phyloP scores from a whole-genome alignment of 2,113 vertebrate genomes.

The Tor tambroides region DNA sequence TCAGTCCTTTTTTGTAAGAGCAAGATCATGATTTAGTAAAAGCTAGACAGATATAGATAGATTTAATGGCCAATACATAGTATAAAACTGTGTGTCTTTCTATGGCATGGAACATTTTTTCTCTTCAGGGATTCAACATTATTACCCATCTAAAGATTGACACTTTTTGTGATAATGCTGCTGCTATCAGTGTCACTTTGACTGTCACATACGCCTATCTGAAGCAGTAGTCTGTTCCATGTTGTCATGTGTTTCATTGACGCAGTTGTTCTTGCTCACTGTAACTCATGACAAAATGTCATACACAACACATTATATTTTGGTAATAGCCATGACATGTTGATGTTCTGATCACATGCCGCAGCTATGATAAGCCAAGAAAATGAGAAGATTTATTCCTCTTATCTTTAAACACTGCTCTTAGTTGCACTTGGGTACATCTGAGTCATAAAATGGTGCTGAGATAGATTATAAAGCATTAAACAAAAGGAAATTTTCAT shows the following conservation, averaged over 20 bases:
- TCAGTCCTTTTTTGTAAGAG: background rate
- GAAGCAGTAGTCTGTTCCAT: background rate
- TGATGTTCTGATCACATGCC: background rate
- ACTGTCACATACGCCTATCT: conserved; percentile 14
- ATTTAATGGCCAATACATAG: background rate
- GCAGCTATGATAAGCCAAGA: background rate
- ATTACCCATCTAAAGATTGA: background rate
- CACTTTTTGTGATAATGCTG: background rate
- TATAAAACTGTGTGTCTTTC: background rate
- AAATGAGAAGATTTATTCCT: background rate
- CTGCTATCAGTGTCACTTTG: background rate
- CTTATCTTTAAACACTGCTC: background rate
- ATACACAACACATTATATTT: conserved; percentile 8
- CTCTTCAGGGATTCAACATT: background rate
- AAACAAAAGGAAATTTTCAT: background rate
- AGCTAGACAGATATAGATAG: background rate
- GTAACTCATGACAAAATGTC: conserved; percentile 10
- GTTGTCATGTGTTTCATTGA: background rate
- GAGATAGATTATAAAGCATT: background rate
- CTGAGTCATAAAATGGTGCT: background rate
- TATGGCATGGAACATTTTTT: background rate
- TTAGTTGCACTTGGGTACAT: background rate
- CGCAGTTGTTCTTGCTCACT: background rate
- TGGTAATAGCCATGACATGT: conserved; percentile 3
- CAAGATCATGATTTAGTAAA: background rate